These are phyloP conservation scores for Ceratoteleas bidentatus DNA, from an alignment of 1,140 invertebrate genomes.

Conservation along the genomic window DNA sequence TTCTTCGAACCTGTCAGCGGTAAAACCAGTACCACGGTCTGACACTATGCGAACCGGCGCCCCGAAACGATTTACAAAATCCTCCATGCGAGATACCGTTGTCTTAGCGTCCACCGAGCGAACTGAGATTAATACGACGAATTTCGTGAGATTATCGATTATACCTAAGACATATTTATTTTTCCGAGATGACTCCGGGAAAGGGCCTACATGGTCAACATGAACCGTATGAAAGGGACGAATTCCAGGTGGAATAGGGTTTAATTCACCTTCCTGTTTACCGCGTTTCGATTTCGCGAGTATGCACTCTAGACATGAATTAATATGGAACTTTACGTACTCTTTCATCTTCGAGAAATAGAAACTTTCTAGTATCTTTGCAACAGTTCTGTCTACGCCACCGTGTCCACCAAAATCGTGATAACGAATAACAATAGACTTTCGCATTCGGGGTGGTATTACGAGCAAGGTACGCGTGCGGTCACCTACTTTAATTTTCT, in stretches of 20 bases:
- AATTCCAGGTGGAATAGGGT: not conserved
- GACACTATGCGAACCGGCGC: conserved; percentile 27
- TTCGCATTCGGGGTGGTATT: too few relatives aligned
- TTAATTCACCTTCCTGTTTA: not conserved
- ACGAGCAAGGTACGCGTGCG: too few relatives aligned
- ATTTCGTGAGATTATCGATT: too few relatives aligned
- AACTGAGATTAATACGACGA: too few relatives aligned
- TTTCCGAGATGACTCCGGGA: too few relatives aligned
- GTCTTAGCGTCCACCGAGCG: not conserved
- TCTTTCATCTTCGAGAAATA: not conserved
- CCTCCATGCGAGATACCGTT: conserved; percentile 22
- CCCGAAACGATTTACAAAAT: conserved; percentile 24
- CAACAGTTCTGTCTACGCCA: too few relatives aligned
- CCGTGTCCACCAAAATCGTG: too few relatives aligned
- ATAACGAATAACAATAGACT: too few relatives aligned
- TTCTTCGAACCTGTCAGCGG: not conserved
- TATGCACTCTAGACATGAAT: not conserved
- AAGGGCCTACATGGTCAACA: not conserved
- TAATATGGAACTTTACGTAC: not conserved
- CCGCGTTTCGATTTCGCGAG: not conserved
- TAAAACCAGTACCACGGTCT: conserved; percentile 41
- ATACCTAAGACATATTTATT: too few relatives aligned
- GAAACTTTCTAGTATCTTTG: too few relatives aligned
- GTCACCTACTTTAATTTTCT: too few relatives aligned
- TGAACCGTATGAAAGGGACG: not conserved